phyloP scores from a whole-genome alignment of 1,140 invertebrate species.

The Cataglyphis hispanica region DNA sequence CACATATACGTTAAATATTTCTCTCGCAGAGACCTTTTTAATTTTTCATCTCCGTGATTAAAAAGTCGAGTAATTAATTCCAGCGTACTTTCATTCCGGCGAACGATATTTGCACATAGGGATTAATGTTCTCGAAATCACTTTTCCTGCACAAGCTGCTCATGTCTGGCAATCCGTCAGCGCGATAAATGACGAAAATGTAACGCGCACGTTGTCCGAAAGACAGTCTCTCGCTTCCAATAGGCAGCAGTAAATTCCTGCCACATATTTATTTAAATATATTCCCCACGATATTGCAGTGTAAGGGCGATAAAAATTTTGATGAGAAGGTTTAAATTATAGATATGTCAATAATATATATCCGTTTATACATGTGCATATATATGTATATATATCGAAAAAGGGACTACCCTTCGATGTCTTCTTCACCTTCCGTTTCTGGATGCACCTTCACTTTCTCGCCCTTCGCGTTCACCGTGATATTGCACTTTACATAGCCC shows the following conservation, averaged over 20 bases:
- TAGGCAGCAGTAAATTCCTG: slow-evolving; percentile 91
- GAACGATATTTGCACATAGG: slow-evolving; percentile 89
- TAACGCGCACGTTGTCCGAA: slow-evolving; percentile 89
- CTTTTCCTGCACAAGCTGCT: slow-evolving; percentile 78
- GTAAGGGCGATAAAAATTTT: not conserved
- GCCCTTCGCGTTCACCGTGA: slow-evolving; percentile 90
- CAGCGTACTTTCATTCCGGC: slow-evolving; percentile 88
- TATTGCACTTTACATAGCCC: slow-evolving; percentile 93
- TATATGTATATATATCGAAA: not conserved
- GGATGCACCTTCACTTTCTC: slow-evolving; percentile 88
- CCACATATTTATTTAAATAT: slow-evolving; percentile 54
- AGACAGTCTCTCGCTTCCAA: slow-evolving; percentile 88
- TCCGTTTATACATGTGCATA: too few species aligned
- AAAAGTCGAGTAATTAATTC: slow-evolving; percentile 28
- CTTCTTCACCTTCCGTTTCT: slow-evolving; percentile 89
- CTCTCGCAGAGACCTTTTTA: too few species aligned
- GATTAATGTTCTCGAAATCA: slow-evolving; percentile 88
- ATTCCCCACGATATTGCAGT: not conserved
- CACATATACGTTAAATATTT: not conserved
- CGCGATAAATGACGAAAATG: slow-evolving; percentile 89
- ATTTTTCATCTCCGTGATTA: not conserved
- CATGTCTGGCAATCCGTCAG: slow-evolving; percentile 89
- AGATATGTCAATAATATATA: not conserved
- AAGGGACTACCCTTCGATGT: slow-evolving; percentile 90
- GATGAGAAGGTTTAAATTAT: not conserved